Base-by-base conservation (phyloP, 30 jellyfish, hydroid and myxozoan species). In the Catostylus mosaicus region DNA sequence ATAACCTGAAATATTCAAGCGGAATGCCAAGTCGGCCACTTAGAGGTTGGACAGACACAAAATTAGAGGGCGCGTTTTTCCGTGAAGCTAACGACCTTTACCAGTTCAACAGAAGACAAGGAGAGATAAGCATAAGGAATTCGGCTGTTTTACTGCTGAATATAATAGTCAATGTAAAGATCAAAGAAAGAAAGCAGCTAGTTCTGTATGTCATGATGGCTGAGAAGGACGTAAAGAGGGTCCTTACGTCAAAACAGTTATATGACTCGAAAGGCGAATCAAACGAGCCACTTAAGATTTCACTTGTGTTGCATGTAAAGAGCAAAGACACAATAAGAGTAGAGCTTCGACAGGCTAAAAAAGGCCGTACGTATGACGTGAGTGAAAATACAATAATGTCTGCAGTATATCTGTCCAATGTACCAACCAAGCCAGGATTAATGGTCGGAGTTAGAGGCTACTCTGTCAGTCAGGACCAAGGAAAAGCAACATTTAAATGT, bases 341-440 rank as follows among this genome's bases (percentile, higher is more conserved):
- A 24, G 73, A 67, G 40, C 80, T 82, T 16, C 31, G 52, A 23
- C 46, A 34, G 23, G 18, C 30, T 63, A 8, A 34, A 16, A 48
- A 31, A 3, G 31, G 54, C 22, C 35, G 64, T 26, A 8, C 30
- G 11, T 69, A 70, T 54, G 22, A 57, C 12, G 67, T 82, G 37
- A 40, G n/a, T 30, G 64, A 45, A 14, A 68, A 32, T 27, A 38
- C 92, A 3, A 60, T 70, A n/a, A 68, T 82, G 77, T 82, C 92
- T 3, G 92, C 92, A 4, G 47, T 82, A 16, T 82, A 68, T 63
- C 34, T 82, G 43, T 64, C 82, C 12, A 56, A 35, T 60, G 78
- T 45, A 22, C 85, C 92, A 32, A 0, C 64, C 29, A 82, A 82
- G 61, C 92, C 92, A 30, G 92, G 86, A 1, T 51, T 82, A 27